Conservation (phyloP, 2,888 invertebrate species). For the Hydrotaea cyrtoneurina region DNA sequence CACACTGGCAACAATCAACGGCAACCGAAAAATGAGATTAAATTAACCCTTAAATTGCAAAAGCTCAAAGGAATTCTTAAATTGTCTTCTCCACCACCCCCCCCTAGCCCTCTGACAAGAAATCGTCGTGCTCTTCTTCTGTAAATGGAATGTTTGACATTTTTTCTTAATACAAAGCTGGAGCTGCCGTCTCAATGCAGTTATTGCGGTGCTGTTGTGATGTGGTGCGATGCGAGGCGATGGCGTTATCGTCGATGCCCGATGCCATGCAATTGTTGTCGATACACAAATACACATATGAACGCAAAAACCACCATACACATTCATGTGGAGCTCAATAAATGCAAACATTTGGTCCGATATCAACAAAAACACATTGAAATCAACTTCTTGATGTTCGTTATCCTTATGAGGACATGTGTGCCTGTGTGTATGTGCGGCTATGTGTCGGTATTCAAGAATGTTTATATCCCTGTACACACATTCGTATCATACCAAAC, state of each 20-base stretch:
- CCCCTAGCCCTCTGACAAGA: not conserved
- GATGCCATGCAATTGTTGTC: conserved; percentile 9
- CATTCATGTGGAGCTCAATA: not conserved
- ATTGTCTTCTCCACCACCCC: not conserved
- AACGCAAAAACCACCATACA: not conserved
- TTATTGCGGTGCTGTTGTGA: not conserved
- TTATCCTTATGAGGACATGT: conserved; percentile 2
- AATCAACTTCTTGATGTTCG: conserved; percentile 35
- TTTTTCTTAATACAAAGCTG: not conserved
- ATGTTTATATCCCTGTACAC: conserved; percentile 36
- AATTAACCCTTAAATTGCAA: conserved; percentile 56
- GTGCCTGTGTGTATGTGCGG: conserved; percentile 12
- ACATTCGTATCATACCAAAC: conserved; percentile 8
- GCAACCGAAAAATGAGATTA: conserved; percentile 17
- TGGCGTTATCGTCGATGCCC: conserved; percentile 8
- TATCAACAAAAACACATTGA: conserved; percentile 33
- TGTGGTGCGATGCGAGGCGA: not conserved
- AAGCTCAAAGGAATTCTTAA: conserved; percentile 47
- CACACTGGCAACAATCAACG: conserved; percentile 12
- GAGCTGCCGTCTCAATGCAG: too few relatives aligned
- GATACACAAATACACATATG: not conserved
- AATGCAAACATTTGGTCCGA: conserved; percentile 30
- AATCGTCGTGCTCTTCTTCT: not conserved
- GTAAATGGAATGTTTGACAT: not conserved
- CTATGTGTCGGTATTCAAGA: conserved; percentile 38